phyloP scores from a whole-genome alignment of 2,797 vertebrate species.

The Anas capensis region DNA sequence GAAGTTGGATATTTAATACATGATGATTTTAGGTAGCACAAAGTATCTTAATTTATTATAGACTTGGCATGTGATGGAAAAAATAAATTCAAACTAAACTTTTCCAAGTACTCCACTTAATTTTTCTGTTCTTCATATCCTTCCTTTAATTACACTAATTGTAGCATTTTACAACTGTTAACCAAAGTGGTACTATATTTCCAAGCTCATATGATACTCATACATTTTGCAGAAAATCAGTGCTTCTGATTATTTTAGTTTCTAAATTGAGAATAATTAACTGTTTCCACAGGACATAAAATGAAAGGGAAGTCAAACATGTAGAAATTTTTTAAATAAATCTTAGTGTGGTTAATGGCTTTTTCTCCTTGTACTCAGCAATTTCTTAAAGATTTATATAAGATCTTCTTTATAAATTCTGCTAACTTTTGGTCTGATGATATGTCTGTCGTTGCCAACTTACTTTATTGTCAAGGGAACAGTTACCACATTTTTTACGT shows the following conservation, averaged over 20 bases:
- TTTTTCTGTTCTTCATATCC: neutral
- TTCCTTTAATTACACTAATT: conserved; percentile 19
- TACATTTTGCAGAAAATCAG: neutral
- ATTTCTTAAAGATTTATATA: conserved; percentile 6
- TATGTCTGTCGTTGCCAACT: neutral
- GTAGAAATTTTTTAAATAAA: neutral
- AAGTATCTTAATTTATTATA: neutral
- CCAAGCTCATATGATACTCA: neutral
- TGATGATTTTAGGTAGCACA: neutral
- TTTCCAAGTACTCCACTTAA: neutral
- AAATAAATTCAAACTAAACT: neutral
- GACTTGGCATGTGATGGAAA: neutral
- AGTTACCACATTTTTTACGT: neutral
- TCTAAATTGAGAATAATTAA: neutral
- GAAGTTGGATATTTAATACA: neutral
- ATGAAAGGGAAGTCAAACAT: neutral
- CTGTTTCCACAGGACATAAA: neutral
- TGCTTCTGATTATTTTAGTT: neutral
- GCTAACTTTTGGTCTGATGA: neutral
- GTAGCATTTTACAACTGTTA: conserved; percentile 1
- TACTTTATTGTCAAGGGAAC: neutral
- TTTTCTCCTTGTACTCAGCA: neutral
- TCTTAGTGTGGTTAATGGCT: neutral
- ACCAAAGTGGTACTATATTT: neutral
- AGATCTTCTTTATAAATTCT: neutral